phyloP scores from a whole-genome alignment of 2,113 vertebrate genomes.

The Ceyx cyanopectus region DNA sequence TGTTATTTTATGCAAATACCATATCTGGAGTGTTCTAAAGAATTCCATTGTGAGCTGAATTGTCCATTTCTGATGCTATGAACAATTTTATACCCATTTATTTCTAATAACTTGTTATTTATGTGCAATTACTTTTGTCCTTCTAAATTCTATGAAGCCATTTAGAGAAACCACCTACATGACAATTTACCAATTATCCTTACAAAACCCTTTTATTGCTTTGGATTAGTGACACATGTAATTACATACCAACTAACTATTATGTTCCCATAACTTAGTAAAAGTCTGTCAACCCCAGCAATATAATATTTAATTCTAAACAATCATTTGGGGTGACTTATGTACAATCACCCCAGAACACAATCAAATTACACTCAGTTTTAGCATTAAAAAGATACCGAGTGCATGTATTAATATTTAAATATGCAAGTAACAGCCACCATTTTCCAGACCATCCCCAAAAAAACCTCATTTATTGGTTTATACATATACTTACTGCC shows the following conservation, averaged over 20 bases:
- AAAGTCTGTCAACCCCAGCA: not conserved
- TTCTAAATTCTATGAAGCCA: slow-evolving; percentile 14
- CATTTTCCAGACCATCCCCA: not conserved
- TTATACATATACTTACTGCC: not conserved
- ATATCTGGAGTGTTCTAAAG: not conserved
- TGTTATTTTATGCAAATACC: slow-evolving; percentile 31
- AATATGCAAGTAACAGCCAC: not conserved
- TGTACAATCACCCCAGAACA: not conserved
- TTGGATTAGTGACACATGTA: slow-evolving; percentile 16
- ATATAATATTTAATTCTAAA: not conserved
- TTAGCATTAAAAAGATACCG: not conserved
- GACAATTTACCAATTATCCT: slow-evolving; percentile 32
- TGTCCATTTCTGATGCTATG: slow-evolving; percentile 6
- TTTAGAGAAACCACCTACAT: slow-evolving; percentile 37
- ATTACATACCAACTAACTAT: slow-evolving; percentile 18
- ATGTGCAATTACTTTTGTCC: slow-evolving; percentile 41
- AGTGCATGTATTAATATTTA: not conserved
- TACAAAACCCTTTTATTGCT: not conserved
- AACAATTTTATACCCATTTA: slow-evolving; percentile 11
- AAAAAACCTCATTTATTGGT: not conserved
- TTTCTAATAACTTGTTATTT: slow-evolving; percentile 57
- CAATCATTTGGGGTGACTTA: not conserved
- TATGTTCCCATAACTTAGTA: not conserved
- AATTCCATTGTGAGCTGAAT: slow-evolving; percentile 6
- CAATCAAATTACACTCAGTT: not conserved